A percentile compares a stretch with the other conserved stretches of the same genome.
Evolutionary conservation across 2,888 invertebrate genomes (phyloP).

Genomic region (Nasonovia ribisnigri): DNA sequence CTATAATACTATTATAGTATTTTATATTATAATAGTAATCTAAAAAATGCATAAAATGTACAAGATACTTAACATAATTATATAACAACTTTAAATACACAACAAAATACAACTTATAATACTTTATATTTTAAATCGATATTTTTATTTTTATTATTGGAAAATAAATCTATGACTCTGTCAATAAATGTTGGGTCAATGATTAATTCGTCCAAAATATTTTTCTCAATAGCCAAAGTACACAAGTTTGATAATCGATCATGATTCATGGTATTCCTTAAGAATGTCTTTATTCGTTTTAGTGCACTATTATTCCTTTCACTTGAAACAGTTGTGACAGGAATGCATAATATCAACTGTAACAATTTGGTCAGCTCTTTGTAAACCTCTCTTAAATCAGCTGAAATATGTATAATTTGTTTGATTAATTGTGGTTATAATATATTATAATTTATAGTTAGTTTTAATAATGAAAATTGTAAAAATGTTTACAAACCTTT

Average conservation of each 20-base stretch:
- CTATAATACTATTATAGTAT: background rate
- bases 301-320: slow-evolving; percentile 37
- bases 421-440: no score
- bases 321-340: slow-evolving; percentile 27
- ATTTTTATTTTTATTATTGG: no score
- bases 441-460: no score
- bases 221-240: slow-evolving; percentile 38
- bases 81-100: background rate
- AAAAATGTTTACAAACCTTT: no score
- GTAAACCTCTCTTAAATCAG: background rate
- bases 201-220: background rate
- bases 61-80: background rate
- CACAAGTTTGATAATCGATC: slow-evolving; percentile 13
- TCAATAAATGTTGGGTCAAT: slow-evolving; percentile 27
- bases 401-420: background rate
- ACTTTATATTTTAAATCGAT: no score
- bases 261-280: slow-evolving; percentile 25
- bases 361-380: slow-evolving; percentile 15
- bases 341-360: slow-evolving; percentile 31
- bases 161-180: background rate
- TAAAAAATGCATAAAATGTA: background rate
- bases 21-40: background rate
- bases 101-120: no score
- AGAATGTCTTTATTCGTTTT: slow-evolving; percentile 42
- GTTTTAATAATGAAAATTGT: no score